These are phyloP conservation scores for Thermophis baileyi DNA, from an alignment of 2,113 vertebrate genomes.

Conservation along the genomic window DNA sequence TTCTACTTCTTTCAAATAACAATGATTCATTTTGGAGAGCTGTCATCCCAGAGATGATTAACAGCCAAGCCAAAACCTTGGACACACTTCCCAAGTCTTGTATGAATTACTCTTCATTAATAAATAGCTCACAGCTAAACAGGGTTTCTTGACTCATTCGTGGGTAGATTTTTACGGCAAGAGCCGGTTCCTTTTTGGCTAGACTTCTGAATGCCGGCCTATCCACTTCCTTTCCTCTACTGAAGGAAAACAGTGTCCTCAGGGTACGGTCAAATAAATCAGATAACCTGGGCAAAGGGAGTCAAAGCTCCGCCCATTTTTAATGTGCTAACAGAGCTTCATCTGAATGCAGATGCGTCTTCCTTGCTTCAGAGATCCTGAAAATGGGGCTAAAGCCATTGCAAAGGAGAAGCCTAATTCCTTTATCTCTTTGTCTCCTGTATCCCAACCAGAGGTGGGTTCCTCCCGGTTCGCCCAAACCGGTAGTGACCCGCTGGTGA, in stretches of 20 bases:
- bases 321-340: neutral
- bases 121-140: neutral
- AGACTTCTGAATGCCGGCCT: neutral
- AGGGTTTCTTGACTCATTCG: neutral
- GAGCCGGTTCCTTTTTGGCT: neutral
- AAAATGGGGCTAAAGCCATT: neutral
- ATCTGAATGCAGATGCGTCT: neutral
- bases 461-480: no score
- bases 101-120: neutral
- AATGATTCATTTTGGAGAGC: neutral
- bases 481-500: no score
- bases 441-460: no score
- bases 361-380: neutral
- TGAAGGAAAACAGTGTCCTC: neutral
- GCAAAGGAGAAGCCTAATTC: neutral
- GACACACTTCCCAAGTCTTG: neutral
- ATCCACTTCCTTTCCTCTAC: neutral
- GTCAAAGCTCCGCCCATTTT: neutral
- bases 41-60: constrained; percentile 1
- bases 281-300: neutral
- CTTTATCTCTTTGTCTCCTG: neutral
- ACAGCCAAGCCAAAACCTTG: neutral
- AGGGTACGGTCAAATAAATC: neutral
- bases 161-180: neutral
- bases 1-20: neutral